Conservation (phyloP, 2,113 vertebrate genomes). For the Pao palembangensis region DNA sequence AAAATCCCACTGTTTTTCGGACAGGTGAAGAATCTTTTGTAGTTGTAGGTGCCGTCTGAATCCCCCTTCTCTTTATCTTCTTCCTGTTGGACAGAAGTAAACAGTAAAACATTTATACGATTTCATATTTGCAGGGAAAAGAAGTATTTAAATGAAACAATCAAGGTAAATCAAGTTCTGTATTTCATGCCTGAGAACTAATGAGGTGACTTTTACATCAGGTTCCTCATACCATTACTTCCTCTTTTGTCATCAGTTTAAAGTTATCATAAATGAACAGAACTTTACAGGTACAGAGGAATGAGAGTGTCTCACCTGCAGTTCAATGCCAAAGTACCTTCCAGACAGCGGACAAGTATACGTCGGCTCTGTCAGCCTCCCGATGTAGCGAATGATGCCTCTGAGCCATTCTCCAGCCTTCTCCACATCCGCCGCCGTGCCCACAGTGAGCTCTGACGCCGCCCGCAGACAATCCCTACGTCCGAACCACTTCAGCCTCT, state of each 20-base stretch:
- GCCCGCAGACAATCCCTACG: conserved; percentile 43
- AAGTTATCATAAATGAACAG: too few species aligned
- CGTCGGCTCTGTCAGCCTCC: neutral
- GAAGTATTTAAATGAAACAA: too few species aligned
- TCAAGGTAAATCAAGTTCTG: too few species aligned
- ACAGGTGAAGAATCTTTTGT: conserved; percentile 62
- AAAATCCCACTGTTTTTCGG: conserved; percentile 72
- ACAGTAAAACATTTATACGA: neutral
- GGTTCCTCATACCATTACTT: too few species aligned
- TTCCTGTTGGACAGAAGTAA: conserved; percentile 54
- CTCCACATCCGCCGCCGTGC: conserved; percentile 58
- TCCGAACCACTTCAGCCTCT: conserved; percentile 68
- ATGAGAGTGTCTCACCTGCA: conserved; percentile 71
- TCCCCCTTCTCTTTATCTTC: conserved; percentile 69
- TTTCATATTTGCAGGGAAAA: neutral
- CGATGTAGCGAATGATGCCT: conserved; percentile 75
- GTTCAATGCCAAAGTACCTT: conserved; percentile 77
- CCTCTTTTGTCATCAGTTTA: too few species aligned
- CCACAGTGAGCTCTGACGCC: conserved; percentile 41
- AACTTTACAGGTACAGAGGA: neutral
- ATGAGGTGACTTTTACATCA: too few species aligned
- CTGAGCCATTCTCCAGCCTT: conserved; percentile 39
- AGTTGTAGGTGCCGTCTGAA: conserved; percentile 26
- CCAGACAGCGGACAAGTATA: neutral
- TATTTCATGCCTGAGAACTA: too few species aligned